Evolutionary conservation across 2,797 vertebrate genomes (phyloP).

Genomic region (Sylvilagus floridanus): DNA sequence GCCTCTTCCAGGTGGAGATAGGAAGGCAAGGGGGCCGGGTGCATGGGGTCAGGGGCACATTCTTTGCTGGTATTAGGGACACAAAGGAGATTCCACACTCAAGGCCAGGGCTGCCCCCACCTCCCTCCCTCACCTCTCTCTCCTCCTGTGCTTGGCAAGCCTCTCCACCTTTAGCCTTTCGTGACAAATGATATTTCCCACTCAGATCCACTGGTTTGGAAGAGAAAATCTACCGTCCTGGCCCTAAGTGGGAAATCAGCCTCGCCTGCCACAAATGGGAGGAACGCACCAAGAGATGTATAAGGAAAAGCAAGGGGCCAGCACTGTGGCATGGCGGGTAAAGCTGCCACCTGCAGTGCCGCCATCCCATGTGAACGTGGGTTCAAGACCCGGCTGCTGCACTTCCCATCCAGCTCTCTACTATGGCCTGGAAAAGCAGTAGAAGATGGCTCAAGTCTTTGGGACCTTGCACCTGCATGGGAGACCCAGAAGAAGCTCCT

Average conservation of each 20-base stretch:
- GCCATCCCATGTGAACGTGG: too few species aligned
- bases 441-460: too few species aligned
- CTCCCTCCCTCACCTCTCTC: neutral
- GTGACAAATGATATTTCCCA: neutral
- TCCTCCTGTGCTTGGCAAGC: neutral
- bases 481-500: too few species aligned
- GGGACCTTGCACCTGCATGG: too few species aligned
- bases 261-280: neutral
- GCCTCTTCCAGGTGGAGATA: neutral
- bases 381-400: too few species aligned
- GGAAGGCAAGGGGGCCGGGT: neutral
- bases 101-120: neutral
- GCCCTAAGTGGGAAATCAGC: neutral
- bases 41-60: neutral
- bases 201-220: slow-evolving; percentile 20
- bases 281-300: neutral
- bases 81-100: neutral
- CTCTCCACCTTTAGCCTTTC: neutral
- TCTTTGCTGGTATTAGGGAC: neutral
- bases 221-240: slow-evolving; percentile 16
- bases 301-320: neutral
- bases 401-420: too few species aligned
- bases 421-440: too few species aligned
- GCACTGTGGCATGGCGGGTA: too few species aligned
- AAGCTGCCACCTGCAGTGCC: too few species aligned